Evolutionary conservation across 2,888 invertebrate species (phyloP).

Genomic region (Dryobotodes eremita): DNA sequence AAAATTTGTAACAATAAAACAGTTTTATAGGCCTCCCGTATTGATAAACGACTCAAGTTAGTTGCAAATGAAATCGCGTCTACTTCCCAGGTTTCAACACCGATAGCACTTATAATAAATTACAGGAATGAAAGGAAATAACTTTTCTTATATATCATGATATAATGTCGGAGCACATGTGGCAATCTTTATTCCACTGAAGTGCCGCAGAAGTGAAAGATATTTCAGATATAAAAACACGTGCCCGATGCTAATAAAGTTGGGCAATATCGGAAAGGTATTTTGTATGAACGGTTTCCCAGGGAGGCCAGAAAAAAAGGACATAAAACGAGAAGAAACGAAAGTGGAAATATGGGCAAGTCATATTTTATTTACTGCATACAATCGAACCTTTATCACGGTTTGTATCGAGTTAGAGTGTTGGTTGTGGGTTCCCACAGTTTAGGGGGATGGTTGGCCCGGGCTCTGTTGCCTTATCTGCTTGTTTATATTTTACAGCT

Average conservation of each 20-base stretch:
- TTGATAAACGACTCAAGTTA: slow-evolving; percentile 72
- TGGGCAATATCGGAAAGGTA: slow-evolving; percentile 89
- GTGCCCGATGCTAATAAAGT: slow-evolving; percentile 90
- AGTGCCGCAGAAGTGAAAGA: slow-evolving; percentile 85
- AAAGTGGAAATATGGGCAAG: slow-evolving; percentile 90
- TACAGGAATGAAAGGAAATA: slow-evolving; percentile 79
- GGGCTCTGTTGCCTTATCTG: slow-evolving; percentile 75
- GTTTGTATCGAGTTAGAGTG: slow-evolving; percentile 87
- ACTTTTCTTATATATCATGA: slow-evolving; percentile 81
- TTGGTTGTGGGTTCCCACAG: slow-evolving; percentile 80
- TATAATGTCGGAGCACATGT: slow-evolving; percentile 82
- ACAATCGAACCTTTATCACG: slow-evolving; percentile 90
- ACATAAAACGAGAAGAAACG: slow-evolving; percentile 88
- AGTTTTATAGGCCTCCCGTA: slow-evolving; percentile 57
- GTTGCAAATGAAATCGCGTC: slow-evolving; percentile 75
- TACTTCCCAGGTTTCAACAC: slow-evolving; percentile 72
- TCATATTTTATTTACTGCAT: slow-evolving; percentile 91
- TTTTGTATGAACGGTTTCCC: slow-evolving; percentile 89
- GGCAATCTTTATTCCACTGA: slow-evolving; percentile 84
- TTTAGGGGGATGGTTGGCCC: slow-evolving; percentile 79
- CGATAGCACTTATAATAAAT: slow-evolving; percentile 78
- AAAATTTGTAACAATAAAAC: slow-evolving; percentile 52
- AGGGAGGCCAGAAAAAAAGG: slow-evolving; percentile 87
- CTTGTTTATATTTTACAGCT: slow-evolving; percentile 78
- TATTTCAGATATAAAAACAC: slow-evolving; percentile 88